Base-by-base conservation (phyloP, 2,113 vertebrate species). In the Notarius quadriscutis region DNA sequence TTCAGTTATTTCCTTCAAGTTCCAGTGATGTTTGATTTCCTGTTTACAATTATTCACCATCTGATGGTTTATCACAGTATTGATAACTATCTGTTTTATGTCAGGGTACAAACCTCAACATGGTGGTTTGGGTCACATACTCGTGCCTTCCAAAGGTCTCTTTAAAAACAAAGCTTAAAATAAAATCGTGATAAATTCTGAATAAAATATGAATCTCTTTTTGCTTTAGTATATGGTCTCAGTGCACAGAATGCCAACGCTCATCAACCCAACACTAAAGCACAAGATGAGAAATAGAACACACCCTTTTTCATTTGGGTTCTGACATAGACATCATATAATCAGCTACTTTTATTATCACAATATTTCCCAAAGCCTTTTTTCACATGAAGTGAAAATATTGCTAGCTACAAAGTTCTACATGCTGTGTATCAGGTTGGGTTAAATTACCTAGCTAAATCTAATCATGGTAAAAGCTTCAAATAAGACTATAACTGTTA, bases 81-180 rank as follows among this genome's bases (percentile, higher is more conserved):
- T 77, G 10, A n/a, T 53, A 15, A 78, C n/a, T 53, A n/a, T 55
- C 18, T 84, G 20, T 53, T 77, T 51, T 14, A 20, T 84, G 71
- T 25, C 84, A 91, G 90, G 90, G 25, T 88, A 88, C 77, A 48
- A 84, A 79, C 75, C 87, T 57, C 86, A 85, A 69, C 58, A 67
- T 86, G 86, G 87, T 41, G 77, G 82, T 48, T 62, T 84, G 9
- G 85, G 83, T 55, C 81, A 78, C 53, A 85, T 81, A 83, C 58
- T 83, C 57, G 83, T 83, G 53, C 83, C 87, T 72, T 83, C 84
- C 5, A 81, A 71, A 89, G 90, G 90, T 53, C 22, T 60, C n/a
- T 83, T 80, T 41, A 80, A 41, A 27, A 34, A 72, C 81, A 69
- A 79, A 55, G 6, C 51, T 58, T 65, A 53, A 53, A 53, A 53